phyloP scores from a whole-genome alignment of 2,797 vertebrate genomes.

The Chaetodon trifasciatus region DNA sequence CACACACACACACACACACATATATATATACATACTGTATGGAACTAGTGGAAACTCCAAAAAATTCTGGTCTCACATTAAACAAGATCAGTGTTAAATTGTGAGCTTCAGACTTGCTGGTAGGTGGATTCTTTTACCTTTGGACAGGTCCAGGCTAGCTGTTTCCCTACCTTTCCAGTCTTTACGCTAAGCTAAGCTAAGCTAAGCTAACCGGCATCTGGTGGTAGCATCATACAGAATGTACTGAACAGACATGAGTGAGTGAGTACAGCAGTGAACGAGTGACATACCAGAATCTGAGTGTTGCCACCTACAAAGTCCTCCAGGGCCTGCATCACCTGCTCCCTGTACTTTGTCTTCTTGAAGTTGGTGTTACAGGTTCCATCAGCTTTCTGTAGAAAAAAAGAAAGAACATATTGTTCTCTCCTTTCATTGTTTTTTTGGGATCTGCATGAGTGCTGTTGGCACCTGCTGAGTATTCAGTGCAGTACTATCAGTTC shows the following conservation, averaged over 20 bases:
- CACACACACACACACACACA: too few species aligned
- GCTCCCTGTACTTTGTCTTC: conserved; percentile 85
- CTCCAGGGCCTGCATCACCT: conserved; percentile 85
- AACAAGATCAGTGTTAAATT: too few species aligned
- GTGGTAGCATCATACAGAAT: too few species aligned
- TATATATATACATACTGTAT: too few species aligned
- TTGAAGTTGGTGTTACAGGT: conserved; percentile 89
- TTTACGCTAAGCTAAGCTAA: background rate
- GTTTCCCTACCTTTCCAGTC: background rate
- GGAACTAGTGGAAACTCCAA: too few species aligned
- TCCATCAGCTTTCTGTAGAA: conserved; percentile 85
- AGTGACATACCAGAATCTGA: conserved; percentile 81
- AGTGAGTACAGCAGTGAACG: background rate
- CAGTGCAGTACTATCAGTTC: background rate
- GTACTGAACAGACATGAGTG: too few species aligned
- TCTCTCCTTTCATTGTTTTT: background rate
- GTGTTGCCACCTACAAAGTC: conserved; percentile 86
- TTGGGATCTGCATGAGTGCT: background rate
- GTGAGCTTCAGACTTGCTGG: background rate
- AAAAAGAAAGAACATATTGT: background rate
- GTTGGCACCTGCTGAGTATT: background rate
- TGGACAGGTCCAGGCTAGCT: background rate
- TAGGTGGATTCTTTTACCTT: background rate
- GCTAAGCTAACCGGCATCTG: background rate
- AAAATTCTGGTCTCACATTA: too few species aligned